Evolutionary conservation across 2,888 invertebrate genomes (phyloP).

Genomic region (Dicyrtomina minuta): DNA sequence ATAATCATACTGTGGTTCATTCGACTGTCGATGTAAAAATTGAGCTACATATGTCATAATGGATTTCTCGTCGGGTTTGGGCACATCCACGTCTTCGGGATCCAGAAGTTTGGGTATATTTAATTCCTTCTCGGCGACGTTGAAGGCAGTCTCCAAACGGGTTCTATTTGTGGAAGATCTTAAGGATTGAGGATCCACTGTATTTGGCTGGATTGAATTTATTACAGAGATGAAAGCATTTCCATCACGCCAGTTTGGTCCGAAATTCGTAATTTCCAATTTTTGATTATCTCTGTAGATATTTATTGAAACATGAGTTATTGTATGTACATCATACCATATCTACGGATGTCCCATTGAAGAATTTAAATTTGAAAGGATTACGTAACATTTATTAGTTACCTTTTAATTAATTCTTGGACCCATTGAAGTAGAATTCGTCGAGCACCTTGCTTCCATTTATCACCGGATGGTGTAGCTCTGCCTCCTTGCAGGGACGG

Average conservation of each 20-base stretch:
- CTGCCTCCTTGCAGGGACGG: slow-evolving; percentile 45
- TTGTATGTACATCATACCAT: too few species aligned
- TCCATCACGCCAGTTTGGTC: slow-evolving; percentile 94
- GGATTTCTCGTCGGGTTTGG: slow-evolving; percentile 93
- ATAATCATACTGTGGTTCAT: slow-evolving; percentile 52
- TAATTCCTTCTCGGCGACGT: slow-evolving; percentile 84
- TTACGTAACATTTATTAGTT: slow-evolving; percentile 54
- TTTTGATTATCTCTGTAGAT: slow-evolving; percentile 18
- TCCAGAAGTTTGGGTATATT: slow-evolving; percentile 90
- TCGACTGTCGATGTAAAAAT: slow-evolving; percentile 77
- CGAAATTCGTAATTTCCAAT: slow-evolving; percentile 62
- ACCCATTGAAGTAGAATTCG: slow-evolving; percentile 93
- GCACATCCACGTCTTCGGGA: slow-evolving; percentile 93
- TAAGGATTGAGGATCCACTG: slow-evolving; percentile 83
- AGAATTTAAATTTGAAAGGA: too few species aligned
- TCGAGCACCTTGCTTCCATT: slow-evolving; percentile 85
- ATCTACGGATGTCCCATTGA: too few species aligned
- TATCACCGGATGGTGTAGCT: slow-evolving; percentile 58
- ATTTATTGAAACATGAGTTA: slow-evolving; percentile 1
- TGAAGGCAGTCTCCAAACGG: slow-evolving; percentile 88
- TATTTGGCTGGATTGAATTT: slow-evolving; percentile 88
- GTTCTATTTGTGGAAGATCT: slow-evolving; percentile 74
- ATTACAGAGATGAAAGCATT: slow-evolving; percentile 93
- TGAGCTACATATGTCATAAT: slow-evolving; percentile 99
- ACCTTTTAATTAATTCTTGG: slow-evolving; percentile 83